Conservation (phyloP, 2,888 invertebrate genomes). For the Caenorhabditis panamensis region DNA sequence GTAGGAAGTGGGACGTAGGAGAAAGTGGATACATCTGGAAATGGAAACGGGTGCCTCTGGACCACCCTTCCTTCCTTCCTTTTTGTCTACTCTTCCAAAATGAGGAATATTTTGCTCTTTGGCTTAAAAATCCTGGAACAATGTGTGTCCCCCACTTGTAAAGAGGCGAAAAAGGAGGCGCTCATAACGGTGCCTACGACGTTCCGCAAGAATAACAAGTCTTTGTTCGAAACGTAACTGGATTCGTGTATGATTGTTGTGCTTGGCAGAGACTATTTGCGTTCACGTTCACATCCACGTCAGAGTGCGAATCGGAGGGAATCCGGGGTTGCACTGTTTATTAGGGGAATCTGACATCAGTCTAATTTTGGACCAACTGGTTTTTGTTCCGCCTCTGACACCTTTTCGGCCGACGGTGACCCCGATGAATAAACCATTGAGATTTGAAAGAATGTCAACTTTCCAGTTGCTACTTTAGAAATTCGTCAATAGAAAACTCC, state of each 20-base stretch:
- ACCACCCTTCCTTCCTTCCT: not conserved
- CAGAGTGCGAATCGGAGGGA: not conserved
- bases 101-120: not conserved
- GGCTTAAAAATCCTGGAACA: slow-evolving; percentile 3
- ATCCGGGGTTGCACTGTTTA: not conserved
- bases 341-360: not conserved
- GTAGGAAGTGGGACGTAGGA: not conserved
- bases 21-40: too few relatives aligned
- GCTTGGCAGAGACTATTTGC: slow-evolving; percentile 1
- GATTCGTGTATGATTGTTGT: slow-evolving; percentile 12
- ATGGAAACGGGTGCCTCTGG: not conserved
- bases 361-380: not conserved
- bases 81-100: not conserved
- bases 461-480: too few relatives aligned
- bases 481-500: not conserved
- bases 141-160: not conserved
- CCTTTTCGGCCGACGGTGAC: too few relatives aligned
- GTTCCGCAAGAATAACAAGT: slow-evolving; percentile 19
- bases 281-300: not conserved
- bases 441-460: not conserved
- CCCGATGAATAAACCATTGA: not conserved
- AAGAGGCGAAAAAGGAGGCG: not conserved
- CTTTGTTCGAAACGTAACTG: slow-evolving; percentile 37
- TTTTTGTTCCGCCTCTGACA: too few relatives aligned
- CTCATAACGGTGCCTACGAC: not conserved